Base-by-base conservation (phyloP, 2,797 vertebrate genomes). In the Pelodytes ibericus region DNA sequence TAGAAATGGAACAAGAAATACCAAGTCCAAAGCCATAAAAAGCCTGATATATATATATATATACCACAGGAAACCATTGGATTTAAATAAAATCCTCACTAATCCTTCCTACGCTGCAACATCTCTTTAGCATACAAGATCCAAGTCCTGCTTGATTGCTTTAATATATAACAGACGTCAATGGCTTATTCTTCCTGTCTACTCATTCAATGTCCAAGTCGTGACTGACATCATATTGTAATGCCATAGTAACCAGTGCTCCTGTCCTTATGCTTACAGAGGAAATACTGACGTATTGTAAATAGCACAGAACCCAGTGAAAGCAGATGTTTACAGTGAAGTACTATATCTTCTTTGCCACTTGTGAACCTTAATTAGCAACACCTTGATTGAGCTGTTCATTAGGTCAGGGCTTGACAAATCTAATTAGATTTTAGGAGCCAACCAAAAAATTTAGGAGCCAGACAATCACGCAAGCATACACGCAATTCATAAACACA, bases 211-310 rank as follows among this genome's bases (percentile, higher is more conserved):
- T 29, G 56, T 29, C 25, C 56, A 29, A 13, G 56, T 58, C 56
- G 26, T 58, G 56, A 58, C 56, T 58, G 56, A 58, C 56, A 58
- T 58, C 56, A 58, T 29, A 22, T 29, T 11, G 24, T 58, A 58
- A 58, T 58, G 26, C 56, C 56, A 58, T 58, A 58, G 56, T 58
- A 27, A 58, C 56, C 15, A 16, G 3, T 58, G 56, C 25, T 10
- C 56, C 26, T 58, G 24, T 58, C 26, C 26, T 29, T 29, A 58
- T 29, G 24, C 56, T 11, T 20, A 53, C 16, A 22, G n/a, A 20
- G 5, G 49, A 53, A 53, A 22, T 20, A 7, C 49, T 22, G 41
- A 44, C 41, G 41, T 16, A 44, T 16, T 13, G 49, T 22, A 24
- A 22, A 53, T 13, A 16, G n/a, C 49, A 22, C 49, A 53, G 49